Evolutionary conservation across 2,888 invertebrate genomes (phyloP), one percentile per base, ranked within the genome.

Genomic region (Pyrochroa serraticornis): DNA sequence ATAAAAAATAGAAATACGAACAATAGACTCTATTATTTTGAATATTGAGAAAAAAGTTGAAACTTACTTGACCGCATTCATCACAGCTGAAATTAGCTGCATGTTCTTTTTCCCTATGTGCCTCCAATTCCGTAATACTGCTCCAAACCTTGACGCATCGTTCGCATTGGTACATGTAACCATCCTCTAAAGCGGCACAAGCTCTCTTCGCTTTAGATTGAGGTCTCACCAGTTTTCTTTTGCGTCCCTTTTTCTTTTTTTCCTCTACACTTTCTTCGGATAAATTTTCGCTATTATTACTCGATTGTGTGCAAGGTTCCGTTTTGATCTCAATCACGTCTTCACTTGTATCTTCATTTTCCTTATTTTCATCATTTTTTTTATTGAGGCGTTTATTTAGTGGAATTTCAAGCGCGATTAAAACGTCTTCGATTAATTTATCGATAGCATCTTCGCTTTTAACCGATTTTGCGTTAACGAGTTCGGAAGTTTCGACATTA

Each of bases 111-210:
- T 77, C 73, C 7, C 79, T 68, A 55, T 80, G 80, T 6, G 54
- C 49, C 54, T 79, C 79, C 53, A 80, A 63, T 43, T 76, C 74
- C 2, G 63, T 54, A 13, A 79, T 71, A 22, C 66, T 71, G 50
- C 73, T 70, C 56, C 75, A 79, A 10, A 77, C 72, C 41, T 73
- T 68, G 3, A 73, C 64, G 59, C 80, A 80, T 5, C 78, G 62
- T 63, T 80, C 79, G 63, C 80, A 80, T 56, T 80, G 80, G 64
- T 77, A 79, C 47, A 75, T 77, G 57, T 69, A 78, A 1, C 78
- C 78, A 7, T 74, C 70, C 12, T 74, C 74, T 7, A 71, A 60
- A 33, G 58, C 62, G 14, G 39, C 36, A 50, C 63, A 60, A 42
- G 61, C 43, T 63, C 69, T 67, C 64, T 71, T 35, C 54, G 55